Base-by-base conservation (phyloP, 2,113 vertebrate genomes). In the Deroptyus accipitrinus region DNA sequence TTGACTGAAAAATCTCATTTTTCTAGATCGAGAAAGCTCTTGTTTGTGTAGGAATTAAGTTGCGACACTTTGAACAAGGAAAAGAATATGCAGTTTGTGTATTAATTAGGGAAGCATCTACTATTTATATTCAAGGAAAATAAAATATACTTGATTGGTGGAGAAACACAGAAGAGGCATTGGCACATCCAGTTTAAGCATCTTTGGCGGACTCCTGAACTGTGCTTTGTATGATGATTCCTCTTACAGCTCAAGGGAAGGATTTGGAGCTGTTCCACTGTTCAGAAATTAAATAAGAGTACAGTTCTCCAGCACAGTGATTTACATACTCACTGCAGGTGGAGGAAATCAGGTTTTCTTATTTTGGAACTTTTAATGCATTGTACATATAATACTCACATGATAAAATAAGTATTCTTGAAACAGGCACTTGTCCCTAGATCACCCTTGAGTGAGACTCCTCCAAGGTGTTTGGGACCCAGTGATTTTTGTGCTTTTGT, bases 391-490 rank as follows among this genome's bases (percentile, higher is more conserved):
- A 19, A 11, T 17, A 19, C 9, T 42, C 11, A 44, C 17, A 30
- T 30, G 25, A 35, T 39, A 41, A 76, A 73, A 62, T 10, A 5
- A 57, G 4, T 35, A 17, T 35, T 75, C 17, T 18, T 77, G 41
- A 80, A 80, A 17, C 6, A 55, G 39, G 1, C 8, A 13, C 1
- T 24, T 6, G 13, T 5, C 23, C 11, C 10, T 67, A 27, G 20
- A 62, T 2, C 2, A 1, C 69, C 6, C 12, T 11, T 59, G 15
- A 6, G 3, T 68, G 39, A 80, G 17, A 46, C 3, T 1, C 10
- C 10, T 57, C 15, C 4, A 8, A 35, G 13, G 2, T 10, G 42
- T 1, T 8, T 51, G 30, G 3, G 13, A 37, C 4, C 1, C 10
- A 6, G 31, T 13, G n/a, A 54, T 13, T 88, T 88, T 73, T 79